Evolutionary conservation across 2,797 vertebrate species (phyloP).

Genomic region (Lemur catta): DNA sequence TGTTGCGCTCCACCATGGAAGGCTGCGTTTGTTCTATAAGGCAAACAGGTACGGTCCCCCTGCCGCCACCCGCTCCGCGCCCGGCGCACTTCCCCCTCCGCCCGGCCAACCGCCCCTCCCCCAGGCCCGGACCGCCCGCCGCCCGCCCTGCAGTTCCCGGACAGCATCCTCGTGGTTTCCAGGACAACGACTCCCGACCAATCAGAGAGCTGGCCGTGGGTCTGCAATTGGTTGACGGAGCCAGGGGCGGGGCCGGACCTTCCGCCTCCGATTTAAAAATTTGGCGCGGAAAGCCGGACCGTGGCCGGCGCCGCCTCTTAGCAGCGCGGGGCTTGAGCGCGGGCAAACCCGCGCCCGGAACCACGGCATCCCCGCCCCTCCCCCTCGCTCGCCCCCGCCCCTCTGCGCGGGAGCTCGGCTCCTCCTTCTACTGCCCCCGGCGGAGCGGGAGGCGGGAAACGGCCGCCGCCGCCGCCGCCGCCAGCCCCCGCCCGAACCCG

Average conservation of each 20-base stretch:
- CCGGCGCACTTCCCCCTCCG: not conserved
- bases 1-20: not conserved
- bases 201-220: not conserved
- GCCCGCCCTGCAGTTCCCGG: slow-evolving; percentile 33
- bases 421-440: slow-evolving; percentile 66
- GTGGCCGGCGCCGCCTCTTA: slow-evolving; percentile 55
- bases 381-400: slow-evolving; percentile 66
- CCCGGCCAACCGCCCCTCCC: slow-evolving; percentile 6
- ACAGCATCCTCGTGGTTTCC: slow-evolving; percentile 70
- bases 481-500: not conserved
- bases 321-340: slow-evolving; percentile 70
- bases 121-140: not conserved
- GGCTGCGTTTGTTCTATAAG: not conserved
- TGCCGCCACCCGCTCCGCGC: not conserved
- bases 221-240: slow-evolving; percentile 55
- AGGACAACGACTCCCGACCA: slow-evolving; percentile 61
- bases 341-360: slow-evolving; percentile 69
- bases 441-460: slow-evolving; percentile 66
- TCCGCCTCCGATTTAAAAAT: slow-evolving; percentile 80
- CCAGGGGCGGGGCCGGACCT: slow-evolving; percentile 62
- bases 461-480: not conserved
- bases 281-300: slow-evolving; percentile 73
- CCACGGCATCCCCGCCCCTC: slow-evolving; percentile 45
- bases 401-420: slow-evolving; percentile 71
- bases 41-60: not conserved